Conservation (phyloP, 2,888 invertebrate species). For the Drosophila nr. perissopoda region DNA sequence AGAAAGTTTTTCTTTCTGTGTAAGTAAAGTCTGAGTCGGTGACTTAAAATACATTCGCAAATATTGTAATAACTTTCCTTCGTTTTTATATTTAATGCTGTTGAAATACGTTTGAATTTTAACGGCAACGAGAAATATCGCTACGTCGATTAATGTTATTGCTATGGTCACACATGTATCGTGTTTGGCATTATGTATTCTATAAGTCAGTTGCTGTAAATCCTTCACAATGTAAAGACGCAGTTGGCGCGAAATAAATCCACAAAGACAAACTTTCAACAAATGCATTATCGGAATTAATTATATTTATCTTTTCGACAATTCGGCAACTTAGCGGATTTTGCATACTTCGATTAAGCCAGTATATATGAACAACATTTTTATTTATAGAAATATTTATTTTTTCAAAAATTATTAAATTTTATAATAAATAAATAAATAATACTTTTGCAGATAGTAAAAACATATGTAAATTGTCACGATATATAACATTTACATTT, state of each 20-base stretch:
- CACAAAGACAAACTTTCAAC: too few species aligned
- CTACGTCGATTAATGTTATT: too few species aligned
- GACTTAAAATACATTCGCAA: neutral
- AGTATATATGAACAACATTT: neutral
- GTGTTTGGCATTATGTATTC: too few species aligned
- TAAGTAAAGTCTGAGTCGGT: neutral
- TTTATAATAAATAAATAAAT: slow-evolving; percentile 35
- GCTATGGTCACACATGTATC: too few species aligned
- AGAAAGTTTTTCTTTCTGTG: neutral
- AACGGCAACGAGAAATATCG: too few species aligned
- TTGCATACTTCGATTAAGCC: neutral
- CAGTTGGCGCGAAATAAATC: too few species aligned
- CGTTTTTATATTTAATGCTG: neutral
- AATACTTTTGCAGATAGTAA: slow-evolving; percentile 30
- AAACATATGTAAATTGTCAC: neutral
- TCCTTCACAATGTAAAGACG: too few species aligned
- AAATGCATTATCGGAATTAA: neutral
- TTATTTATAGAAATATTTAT: neutral
- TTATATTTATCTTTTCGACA: neutral
- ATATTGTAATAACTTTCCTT: neutral
- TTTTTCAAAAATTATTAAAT: neutral
- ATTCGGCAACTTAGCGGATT: neutral
- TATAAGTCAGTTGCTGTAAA: too few species aligned
- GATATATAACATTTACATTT: neutral
- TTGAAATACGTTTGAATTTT: too few species aligned